Conservation (phyloP, 2,797 vertebrate species). For the Meriones psammophilus region DNA sequence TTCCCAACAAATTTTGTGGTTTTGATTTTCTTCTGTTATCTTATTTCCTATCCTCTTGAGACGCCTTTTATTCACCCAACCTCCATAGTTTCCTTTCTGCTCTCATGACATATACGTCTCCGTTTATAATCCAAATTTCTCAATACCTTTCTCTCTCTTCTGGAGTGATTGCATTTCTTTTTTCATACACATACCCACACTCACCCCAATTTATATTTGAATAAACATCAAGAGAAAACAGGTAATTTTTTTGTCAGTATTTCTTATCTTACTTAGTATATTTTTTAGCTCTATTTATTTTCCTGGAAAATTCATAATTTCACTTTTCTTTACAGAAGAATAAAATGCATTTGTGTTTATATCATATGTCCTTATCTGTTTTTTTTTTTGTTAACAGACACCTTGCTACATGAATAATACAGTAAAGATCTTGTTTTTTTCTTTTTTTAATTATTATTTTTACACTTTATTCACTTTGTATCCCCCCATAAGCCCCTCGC, state of each 20-base stretch:
- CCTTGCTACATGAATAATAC: not conserved
- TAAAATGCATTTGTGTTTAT: rapidly evolving
- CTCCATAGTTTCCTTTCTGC: not conserved
- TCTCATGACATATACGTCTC: not conserved
- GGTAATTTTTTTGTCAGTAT: not conserved
- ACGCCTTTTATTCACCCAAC: no score
- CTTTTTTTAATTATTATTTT: no score
- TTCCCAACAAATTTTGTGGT: not conserved
- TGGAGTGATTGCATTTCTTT: not conserved
- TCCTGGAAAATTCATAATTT: not conserved
- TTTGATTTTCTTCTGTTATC: not conserved
- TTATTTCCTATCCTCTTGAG: not conserved
- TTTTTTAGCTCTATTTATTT: not conserved
- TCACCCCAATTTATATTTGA: not conserved
- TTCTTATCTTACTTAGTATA: not conserved
- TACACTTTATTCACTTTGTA: no score
- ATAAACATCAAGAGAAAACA: not conserved
- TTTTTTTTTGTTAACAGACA: not conserved
- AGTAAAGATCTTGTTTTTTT: not conserved
- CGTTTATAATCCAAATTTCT: not conserved
- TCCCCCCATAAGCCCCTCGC: no score
- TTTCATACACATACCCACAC: not conserved
- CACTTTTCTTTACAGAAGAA: not conserved
- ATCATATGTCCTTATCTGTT: not conserved
- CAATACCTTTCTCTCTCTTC: not conserved